Base-by-base conservation (phyloP, 2,113 vertebrate species). In the Urocynchramus pylzowi region DNA sequence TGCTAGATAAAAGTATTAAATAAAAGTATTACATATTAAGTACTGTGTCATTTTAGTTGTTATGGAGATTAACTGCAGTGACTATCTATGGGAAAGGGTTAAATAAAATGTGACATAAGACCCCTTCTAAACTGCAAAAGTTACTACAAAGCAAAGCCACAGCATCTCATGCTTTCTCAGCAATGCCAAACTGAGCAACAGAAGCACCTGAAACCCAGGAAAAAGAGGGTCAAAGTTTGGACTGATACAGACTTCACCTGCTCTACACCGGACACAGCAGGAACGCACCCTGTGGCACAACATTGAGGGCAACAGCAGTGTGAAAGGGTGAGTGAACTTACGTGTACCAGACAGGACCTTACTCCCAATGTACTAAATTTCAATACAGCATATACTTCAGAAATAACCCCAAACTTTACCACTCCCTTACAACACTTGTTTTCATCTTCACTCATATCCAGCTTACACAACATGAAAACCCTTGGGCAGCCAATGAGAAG, bases 291-390 rank as follows among this genome's bases (percentile, higher is more conserved):
- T 0, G 0, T 52, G 52, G 18, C 74, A 84, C 31, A 67, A 76
- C 1, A 1, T 0, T 33, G 22, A 76, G 3, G 4, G 63, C 5
- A 84, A 59, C 12, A 52, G 49, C 35, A 64, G 35, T 4, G 2
- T 13, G 7, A 33, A 33, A 88, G 33, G 8, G 6, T 21, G 24
- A 14, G 12, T 54, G 44, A 73, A 68, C 54, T 63, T 45, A 73
- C 14, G n/a, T 16, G n/a, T 24, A 81, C 27, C 16, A 76, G 4
- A 76, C 4, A 67, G 16, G 21, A 53, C 11, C 31, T 45, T 53
- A 28, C 21, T 68, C n/a, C 53, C 45, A 6, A 56, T 44, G 37
- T 35, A 71, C 27, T 33, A 14, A 64, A 84, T 64, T 82, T 39
- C 69, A 81, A 7, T 13, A 35, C 2, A 53, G 21, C 18, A 44